Evolutionary conservation across 2,888 invertebrate genomes (phyloP).

Genomic region (Mimachlamys varia): DNA sequence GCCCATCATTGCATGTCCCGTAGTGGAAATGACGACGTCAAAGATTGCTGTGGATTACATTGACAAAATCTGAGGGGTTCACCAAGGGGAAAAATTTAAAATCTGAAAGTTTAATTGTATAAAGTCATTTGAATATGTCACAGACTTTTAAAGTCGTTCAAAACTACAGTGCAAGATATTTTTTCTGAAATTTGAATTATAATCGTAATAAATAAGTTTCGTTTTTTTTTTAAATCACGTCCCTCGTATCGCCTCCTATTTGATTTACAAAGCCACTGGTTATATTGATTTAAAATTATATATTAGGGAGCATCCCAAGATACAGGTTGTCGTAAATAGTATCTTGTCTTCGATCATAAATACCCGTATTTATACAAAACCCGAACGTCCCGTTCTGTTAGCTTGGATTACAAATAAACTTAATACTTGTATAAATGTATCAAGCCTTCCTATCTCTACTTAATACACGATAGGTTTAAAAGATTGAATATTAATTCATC

Average conservation of each 20-base stretch:
- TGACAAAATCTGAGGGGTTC: not conserved
- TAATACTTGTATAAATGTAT: not conserved
- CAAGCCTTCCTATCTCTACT: not conserved
- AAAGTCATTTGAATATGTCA: not conserved
- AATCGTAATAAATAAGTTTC: not conserved
- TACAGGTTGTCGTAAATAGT: not conserved
- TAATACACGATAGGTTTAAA: not conserved
- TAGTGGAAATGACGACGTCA: not conserved
- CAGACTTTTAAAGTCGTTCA: too few relatives aligned
- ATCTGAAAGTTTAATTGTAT: not conserved
- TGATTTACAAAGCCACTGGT: not conserved
- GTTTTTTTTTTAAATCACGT: not conserved
- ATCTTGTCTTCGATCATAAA: not conserved
- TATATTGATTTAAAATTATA: not conserved
- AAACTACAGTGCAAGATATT: too few relatives aligned
- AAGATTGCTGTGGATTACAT: not conserved
- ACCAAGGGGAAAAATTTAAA: not conserved
- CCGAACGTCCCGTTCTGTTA: not conserved
- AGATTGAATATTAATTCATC: not conserved
- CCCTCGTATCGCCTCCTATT: not conserved
- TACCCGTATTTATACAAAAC: not conserved
- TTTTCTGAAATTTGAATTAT: too few relatives aligned
- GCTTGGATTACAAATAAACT: not conserved
- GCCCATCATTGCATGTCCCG: not conserved
- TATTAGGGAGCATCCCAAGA: not conserved